Conservation (phyloP, 2,888 invertebrate species). For the Cantharis rufa region DNA sequence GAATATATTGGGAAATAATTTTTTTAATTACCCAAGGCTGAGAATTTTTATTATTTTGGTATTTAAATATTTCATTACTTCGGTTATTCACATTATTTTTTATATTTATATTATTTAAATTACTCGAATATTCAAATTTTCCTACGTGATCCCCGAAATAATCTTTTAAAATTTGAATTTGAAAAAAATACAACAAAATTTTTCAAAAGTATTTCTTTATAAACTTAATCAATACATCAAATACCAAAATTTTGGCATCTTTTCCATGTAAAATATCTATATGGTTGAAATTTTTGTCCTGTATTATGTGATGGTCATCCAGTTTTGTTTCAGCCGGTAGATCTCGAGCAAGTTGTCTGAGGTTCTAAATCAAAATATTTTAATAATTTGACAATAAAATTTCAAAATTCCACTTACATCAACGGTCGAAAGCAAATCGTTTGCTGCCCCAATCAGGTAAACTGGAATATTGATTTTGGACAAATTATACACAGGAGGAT, state of each 20-base stretch:
- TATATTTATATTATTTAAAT: too few species aligned
- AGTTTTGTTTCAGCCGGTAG: conserved; percentile 42
- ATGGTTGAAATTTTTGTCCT: conserved; percentile 49
- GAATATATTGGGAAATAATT: too few species aligned
- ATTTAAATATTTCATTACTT: too few species aligned
- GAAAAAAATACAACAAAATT: too few species aligned
- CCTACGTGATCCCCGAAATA: too few species aligned
- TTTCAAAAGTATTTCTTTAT: too few species aligned
- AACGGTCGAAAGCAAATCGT: conserved; percentile 65
- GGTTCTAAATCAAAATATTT: conserved; percentile 46
- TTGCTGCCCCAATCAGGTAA: conserved; percentile 64
- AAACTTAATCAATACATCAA: conserved; percentile 31
- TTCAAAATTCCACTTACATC: conserved; percentile 51
- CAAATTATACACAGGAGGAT: conserved; percentile 62
- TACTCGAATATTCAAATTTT: too few species aligned
- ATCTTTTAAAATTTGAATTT: too few species aligned
- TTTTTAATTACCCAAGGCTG: too few species aligned
- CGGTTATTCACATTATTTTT: too few species aligned
- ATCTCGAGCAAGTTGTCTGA: conserved; percentile 45
- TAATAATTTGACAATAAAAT: not conserved
- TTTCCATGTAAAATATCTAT: conserved; percentile 51
- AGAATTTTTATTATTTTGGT: too few species aligned
- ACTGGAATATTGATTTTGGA: conserved; percentile 64
- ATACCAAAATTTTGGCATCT: conserved; percentile 45
- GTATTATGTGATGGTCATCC: conserved; percentile 24